Evolutionary conservation across 2,797 vertebrate genomes (phyloP), one percentile per base, ranked within the genome.

Genomic region (Pitangus sulphuratus): DNA sequence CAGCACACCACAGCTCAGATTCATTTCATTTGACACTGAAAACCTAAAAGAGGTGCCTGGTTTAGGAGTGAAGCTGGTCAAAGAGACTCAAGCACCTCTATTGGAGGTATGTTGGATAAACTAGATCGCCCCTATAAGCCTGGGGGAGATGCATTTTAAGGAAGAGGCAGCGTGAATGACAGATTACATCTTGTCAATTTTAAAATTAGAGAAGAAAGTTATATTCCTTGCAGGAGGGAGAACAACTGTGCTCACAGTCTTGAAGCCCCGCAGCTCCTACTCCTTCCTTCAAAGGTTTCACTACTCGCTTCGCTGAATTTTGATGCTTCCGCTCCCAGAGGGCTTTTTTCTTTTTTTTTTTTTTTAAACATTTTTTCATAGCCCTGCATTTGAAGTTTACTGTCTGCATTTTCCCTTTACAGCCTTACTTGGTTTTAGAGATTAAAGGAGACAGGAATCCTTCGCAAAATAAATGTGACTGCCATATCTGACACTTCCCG

Each of bases 391-490:
- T 93, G 90, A 93, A 93, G 92, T 94, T 95, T 79, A 78, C 94
- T 89, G 92, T 75, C 94, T 93, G 88, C 58, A 18, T 93, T 93
- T 93, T 61, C 94, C 95, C 92, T 92, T 95, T 82, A 75, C 86
- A 68, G 84, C 89, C 62, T 79, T 78, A 62, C 93, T 90, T 84
- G 90, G 83, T 56, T 90, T 90, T 87, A 47, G 94, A 90, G 90
- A 87, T 95, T 84, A 90, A 89, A 96, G 93, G 81, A 92, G 93
- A 82, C 66, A 76, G 81, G 93, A 95, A 92, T 92, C 72, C 92
- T 84, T 64, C 0, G 21, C 86, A 64, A 87, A 93, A 96, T 71
- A 81, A 82, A 93, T 71, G 93, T 48, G 92, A 78, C 90, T 88
- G 88, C 88, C 69, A 15, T 84, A 74, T 93, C 93, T 88, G 92